Evolutionary conservation across 2,888 invertebrate genomes (phyloP), one percentile per base, ranked within the genome.

Genomic region (Branchellion lobata): DNA sequence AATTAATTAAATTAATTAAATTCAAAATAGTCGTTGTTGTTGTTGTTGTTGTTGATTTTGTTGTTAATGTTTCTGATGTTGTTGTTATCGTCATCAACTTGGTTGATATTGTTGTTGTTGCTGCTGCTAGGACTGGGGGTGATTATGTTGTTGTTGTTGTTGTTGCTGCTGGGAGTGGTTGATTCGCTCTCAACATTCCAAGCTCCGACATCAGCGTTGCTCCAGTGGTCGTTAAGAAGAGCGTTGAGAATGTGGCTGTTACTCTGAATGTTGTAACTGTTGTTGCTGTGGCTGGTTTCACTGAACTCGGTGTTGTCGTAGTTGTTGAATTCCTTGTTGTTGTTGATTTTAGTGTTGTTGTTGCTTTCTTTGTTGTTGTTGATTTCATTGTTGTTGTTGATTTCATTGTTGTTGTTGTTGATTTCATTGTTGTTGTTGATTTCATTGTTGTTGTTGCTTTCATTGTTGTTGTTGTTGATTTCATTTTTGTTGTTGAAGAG

Each of bases 41-140:
- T n/a, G 65, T 21, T 65, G n/a, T 65, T 65, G 29, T n/a, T 21
- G 65, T n/a, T 65, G 65, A 65, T 65, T n/a, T 27, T 65, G 65
- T 21, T 65, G 65, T 21, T 65, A 29, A 8, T 65, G 65, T 65
- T 65, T 5, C 21, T 65, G 65, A 11, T 21, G 65, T 21, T 65
- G 65, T 65, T 65, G 65, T 65, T 21, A 8, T n/a, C n/a, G n/a
- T n/a, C n/a, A n/a, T n/a, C n/a, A n/a, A n/a, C n/a, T n/a, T n/a
- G n/a, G n/a, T n/a, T n/a, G n/a, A n/a, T n/a, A n/a, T 21, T 65
- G 65, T n/a, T 5, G 29, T 8, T 65, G 5, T 65, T 21, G n/a
- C 21, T 21, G n/a, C 3, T 21, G n/a, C 29, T 65, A 5, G n/a
- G 3, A 8, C 21, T n/a, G 65, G 65, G 24, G 65, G 21, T 65